phyloP scores from a whole-genome alignment of 2,113 vertebrate genomes.

The Zosterops pallidus region DNA sequence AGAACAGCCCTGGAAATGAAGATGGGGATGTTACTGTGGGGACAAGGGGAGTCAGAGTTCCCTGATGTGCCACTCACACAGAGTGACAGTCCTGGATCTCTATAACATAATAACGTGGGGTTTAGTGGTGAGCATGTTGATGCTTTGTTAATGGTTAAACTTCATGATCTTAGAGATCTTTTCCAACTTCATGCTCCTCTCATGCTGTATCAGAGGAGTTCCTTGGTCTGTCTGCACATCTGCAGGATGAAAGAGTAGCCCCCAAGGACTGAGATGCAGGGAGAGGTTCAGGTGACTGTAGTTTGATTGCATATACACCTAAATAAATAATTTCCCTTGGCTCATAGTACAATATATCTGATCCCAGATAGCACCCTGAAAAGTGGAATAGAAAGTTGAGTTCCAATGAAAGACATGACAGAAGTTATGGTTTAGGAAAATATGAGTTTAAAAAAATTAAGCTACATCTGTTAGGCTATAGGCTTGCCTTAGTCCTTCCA shows the following conservation, averaged over 20 bases:
- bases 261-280: neutral
- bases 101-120: neutral
- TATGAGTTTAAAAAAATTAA: neutral
- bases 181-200: neutral
- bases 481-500: neutral
- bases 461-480: neutral
- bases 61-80: neutral
- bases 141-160: neutral
- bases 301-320: neutral
- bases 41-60: neutral
- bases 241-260: neutral
- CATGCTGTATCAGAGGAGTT: neutral
- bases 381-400: neutral
- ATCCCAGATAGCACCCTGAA: neutral
- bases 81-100: neutral
- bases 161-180: neutral
- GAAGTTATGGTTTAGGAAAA: neutral
- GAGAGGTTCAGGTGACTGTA: neutral
- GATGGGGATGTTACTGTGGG: neutral
- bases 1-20: neutral
- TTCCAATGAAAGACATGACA: neutral
- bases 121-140: accelerated
- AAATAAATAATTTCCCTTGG: neutral
- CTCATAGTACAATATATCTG: neutral
- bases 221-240: neutral